These are phyloP conservation scores for Halcyon smyrnensis DNA, from an alignment of 2,797 vertebrate species.

Conservation along the genomic window DNA sequence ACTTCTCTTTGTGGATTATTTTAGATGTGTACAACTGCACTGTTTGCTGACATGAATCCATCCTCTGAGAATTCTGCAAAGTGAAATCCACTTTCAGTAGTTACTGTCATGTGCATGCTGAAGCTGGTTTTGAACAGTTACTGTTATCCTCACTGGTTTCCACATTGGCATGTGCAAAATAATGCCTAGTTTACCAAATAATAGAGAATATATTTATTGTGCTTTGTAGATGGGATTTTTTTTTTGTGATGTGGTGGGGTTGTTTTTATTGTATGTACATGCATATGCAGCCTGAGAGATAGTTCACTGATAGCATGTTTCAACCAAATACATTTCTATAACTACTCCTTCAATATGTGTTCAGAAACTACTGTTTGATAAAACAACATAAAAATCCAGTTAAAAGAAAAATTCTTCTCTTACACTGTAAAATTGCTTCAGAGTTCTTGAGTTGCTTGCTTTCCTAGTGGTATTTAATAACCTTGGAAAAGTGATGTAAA, in stretches of 20 bases:
- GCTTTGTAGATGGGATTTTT: background rate
- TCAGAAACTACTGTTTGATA: background rate
- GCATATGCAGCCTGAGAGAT: background rate
- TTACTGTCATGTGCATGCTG: background rate
- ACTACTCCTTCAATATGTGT: background rate
- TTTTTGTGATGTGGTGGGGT: background rate
- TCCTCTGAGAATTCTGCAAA: background rate
- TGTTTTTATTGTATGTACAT: background rate
- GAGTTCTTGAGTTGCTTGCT: background rate
- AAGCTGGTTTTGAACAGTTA: background rate
- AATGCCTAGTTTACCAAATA: background rate
- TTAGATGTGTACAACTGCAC: background rate
- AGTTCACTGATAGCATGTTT: background rate
- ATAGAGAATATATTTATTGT: background rate
- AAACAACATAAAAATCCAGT: background rate
- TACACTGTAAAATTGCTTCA: background rate
- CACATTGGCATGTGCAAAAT: background rate
- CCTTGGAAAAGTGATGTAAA: background rate
- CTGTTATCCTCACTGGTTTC: background rate
- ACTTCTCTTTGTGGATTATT: background rate
- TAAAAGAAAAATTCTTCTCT: background rate
- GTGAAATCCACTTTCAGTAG: background rate
- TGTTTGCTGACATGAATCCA: background rate
- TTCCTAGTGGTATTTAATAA: background rate
- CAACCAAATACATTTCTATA: background rate